A percentile compares a stretch with the other conserved stretches of the same genome.
Conservation (phyloP, 2,113 vertebrate genomes). For the Pithys albifrons region DNA sequence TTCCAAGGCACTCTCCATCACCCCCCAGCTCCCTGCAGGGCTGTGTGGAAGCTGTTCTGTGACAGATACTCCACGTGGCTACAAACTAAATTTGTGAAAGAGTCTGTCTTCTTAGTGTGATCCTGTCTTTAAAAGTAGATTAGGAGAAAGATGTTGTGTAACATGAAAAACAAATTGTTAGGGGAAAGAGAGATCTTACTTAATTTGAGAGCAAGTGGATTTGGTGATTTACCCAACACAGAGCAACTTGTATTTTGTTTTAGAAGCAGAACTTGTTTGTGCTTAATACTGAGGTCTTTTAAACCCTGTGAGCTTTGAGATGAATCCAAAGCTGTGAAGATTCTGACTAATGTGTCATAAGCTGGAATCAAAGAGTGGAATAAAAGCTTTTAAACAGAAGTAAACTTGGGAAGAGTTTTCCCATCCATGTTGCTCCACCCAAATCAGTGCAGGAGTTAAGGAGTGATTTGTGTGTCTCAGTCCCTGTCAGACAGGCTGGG, state of each 20-base stretch:
- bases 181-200: neutral
- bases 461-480: neutral
- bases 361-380: neutral
- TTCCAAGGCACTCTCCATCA: accelerated
- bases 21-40: neutral
- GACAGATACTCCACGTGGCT: neutral
- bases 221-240: neutral
- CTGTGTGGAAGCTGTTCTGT: neutral
- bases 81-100: neutral
- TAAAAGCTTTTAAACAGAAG: neutral
- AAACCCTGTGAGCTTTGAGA: neutral
- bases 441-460: neutral
- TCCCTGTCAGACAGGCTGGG: neutral
- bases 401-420: neutral
- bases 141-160: neutral
- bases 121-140: neutral
- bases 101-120: neutral
- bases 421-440: neutral
- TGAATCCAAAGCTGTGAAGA: neutral
- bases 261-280: conserved; percentile 15
- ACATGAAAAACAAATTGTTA: neutral
- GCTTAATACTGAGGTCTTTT: neutral
- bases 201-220: neutral
- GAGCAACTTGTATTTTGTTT: neutral
- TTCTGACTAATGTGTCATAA: conserved; percentile 12